phyloP scores from a whole-genome alignment of 2,113 vertebrate species.

The Rhea americana region DNA sequence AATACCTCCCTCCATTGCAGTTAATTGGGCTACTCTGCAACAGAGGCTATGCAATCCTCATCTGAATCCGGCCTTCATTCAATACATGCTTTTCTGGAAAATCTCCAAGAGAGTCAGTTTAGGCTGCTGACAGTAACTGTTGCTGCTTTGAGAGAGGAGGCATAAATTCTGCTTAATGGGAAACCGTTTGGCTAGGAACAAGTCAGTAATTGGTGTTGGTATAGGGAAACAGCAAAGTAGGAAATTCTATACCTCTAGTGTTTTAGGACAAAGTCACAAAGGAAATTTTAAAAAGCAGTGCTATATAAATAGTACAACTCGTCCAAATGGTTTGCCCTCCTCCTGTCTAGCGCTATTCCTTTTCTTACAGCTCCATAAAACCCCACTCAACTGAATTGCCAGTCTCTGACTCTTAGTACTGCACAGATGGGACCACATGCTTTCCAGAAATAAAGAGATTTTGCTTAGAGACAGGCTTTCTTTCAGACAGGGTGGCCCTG shows the following conservation, averaged over 20 bases:
- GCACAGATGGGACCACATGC: not conserved
- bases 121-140: constrained; percentile 4
- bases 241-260: not conserved
- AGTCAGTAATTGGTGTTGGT: not conserved
- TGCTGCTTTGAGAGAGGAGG: not conserved
- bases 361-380: not conserved
- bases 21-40: not conserved
- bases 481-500: not conserved
- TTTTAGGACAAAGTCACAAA: not conserved
- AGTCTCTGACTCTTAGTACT: not conserved
- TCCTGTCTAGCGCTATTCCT: not conserved
- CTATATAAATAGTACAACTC: not conserved
- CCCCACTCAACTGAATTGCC: not conserved
- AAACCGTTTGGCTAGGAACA: not conserved
- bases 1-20: not conserved
- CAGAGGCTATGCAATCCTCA: not conserved
- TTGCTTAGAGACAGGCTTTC: not conserved
- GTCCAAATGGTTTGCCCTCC: not conserved
- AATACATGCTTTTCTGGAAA: not conserved
- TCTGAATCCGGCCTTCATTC: not conserved
- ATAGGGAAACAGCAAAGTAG: not conserved
- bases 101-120: not conserved
- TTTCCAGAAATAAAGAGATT: not conserved
- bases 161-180: constrained; percentile 4
- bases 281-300: not conserved